These are phyloP conservation scores for Scrobipalpa atriplicella DNA, from an alignment of 2,888 invertebrate genomes.

Conservation along the genomic window DNA sequence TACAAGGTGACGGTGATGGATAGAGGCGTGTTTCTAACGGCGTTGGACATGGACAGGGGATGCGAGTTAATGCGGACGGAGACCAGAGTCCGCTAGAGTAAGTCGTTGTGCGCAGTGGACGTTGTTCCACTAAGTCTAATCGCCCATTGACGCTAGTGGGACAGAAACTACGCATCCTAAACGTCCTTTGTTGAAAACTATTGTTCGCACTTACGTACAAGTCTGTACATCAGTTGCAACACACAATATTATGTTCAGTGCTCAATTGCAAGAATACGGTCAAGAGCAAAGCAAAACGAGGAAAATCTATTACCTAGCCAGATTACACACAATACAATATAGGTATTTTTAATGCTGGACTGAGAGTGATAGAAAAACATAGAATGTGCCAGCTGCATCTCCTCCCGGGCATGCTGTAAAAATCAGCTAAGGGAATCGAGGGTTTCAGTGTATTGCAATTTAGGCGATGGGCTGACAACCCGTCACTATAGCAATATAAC, in stretches of 20 bases:
- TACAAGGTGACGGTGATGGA: slow-evolving; percentile 14
- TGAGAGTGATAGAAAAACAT: too few relatives aligned
- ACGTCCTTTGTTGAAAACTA: slow-evolving; percentile 5
- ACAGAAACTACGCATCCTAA: slow-evolving; percentile 8
- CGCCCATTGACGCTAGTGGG: slow-evolving; percentile 2
- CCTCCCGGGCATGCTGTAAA: too few relatives aligned
- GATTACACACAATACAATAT: too few relatives aligned
- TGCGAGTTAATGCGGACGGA: slow-evolving; percentile 4
- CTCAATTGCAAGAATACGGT: not conserved
- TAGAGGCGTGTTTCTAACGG: not conserved
- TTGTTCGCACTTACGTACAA: not conserved
- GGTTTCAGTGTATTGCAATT: too few relatives aligned
- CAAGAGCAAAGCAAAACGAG: not conserved
- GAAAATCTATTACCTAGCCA: not conserved
- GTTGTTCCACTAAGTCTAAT: not conserved
- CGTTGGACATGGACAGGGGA: slow-evolving; percentile 18
- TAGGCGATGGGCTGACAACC: too few relatives aligned
- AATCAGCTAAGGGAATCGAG: too few relatives aligned
- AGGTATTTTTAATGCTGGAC: too few relatives aligned
- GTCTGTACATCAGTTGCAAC: not conserved
- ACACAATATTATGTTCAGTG: not conserved
- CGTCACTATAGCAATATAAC: too few relatives aligned
- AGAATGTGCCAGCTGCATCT: too few relatives aligned
- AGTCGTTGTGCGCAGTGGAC: not conserved
- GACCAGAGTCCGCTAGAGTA: not conserved